Conservation (phyloP, 2,797 vertebrate genomes). For the Pipistrellus kuhlii region DNA sequence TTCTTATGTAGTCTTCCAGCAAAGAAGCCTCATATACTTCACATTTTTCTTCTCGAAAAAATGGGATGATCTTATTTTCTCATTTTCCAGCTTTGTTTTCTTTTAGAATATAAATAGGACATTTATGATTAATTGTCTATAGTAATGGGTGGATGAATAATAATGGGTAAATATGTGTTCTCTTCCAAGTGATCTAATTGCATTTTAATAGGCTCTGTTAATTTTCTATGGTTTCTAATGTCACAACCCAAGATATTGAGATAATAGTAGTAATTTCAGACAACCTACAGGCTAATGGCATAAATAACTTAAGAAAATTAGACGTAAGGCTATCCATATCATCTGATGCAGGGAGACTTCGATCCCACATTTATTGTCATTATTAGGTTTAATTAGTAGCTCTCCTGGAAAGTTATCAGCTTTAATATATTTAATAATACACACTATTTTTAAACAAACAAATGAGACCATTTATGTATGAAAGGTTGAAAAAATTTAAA, state of each 20-base stretch:
- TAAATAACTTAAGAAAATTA: slow-evolving; percentile 36
- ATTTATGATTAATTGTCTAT: neutral
- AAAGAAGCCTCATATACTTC: neutral
- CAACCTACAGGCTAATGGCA: neutral
- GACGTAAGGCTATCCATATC: neutral
- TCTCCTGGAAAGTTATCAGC: neutral
- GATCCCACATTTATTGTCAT: neutral
- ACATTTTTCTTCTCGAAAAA: neutral
- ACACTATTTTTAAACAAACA: neutral
- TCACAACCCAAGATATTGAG: neutral
- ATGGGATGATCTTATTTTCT: neutral
- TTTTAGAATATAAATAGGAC: neutral
- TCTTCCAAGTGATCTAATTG: neutral
- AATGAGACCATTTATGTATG: neutral
- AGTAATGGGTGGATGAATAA: neutral
- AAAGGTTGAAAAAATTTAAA: slow-evolving; percentile 9
- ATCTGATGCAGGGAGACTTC: neutral
- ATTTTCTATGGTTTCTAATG: slow-evolving; percentile 23
- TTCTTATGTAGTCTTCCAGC: neutral
- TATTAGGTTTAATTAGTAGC: neutral
- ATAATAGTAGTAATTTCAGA: slow-evolving; percentile 3
- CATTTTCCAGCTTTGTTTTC: neutral
- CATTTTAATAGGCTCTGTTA: neutral
- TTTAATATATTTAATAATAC: neutral
- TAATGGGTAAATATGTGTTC: neutral